A percentile compares a stretch with the other conserved stretches of the same genome.
Evolutionary conservation across 1,140 invertebrate species (phyloP).

Genomic region (Thaumetopoea pityocampa): DNA sequence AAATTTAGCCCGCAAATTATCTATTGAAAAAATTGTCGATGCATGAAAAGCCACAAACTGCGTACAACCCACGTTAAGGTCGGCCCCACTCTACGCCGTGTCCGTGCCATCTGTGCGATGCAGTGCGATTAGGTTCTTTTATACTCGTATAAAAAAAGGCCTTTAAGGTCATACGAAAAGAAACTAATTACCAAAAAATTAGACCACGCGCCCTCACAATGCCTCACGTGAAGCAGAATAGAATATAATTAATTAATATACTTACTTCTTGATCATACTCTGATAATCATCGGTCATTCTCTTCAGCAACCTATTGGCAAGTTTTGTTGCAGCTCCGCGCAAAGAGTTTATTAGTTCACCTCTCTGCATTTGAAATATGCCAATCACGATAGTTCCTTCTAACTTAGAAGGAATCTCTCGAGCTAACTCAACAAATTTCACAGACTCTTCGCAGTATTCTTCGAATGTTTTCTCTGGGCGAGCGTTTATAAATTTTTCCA

Average conservation of each 20-base stretch:
- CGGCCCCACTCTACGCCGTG: no score
- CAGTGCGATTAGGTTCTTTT: no score
- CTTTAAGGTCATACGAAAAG: no score
- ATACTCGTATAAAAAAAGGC: no score
- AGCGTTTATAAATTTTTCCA: constrained; percentile 82
- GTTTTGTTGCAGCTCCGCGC: constrained; percentile 79
- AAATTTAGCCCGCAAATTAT: no score
- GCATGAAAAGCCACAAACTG: no score
- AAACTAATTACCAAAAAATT: no score
- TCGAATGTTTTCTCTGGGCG: constrained; percentile 80
- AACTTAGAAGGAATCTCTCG: constrained; percentile 80
- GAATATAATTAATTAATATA: constrained; percentile 20
- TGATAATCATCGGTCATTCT: constrained; percentile 90
- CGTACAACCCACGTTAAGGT: no score
- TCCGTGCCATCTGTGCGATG: no score
- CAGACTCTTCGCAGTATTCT: constrained; percentile 80
- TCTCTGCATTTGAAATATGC: constrained; percentile 91
- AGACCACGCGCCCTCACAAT: no score
- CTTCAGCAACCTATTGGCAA: constrained; percentile 83
- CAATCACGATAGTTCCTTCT: constrained; percentile 83
- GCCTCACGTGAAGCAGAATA: no score
- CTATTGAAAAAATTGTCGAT: no score
- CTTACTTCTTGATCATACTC: constrained; percentile 84
- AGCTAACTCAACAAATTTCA: constrained; percentile 80
- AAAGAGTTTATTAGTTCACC: constrained; percentile 87